Conservation (phyloP, 2,888 invertebrate genomes). For the Mythimna vitellina region DNA sequence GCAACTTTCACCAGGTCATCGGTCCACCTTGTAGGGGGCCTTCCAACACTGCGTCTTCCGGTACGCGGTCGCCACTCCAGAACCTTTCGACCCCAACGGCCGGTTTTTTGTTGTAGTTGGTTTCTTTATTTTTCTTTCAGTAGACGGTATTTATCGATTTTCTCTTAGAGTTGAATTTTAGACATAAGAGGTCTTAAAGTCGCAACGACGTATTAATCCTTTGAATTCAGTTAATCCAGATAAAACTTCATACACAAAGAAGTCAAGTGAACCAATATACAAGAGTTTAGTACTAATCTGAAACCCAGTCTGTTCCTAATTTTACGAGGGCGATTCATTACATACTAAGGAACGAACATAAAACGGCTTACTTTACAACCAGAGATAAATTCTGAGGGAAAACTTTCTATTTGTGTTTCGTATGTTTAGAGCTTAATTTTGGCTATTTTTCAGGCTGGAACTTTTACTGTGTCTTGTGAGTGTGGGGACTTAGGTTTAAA, state of each 20-base stretch:
- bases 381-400: conserved; percentile 21
- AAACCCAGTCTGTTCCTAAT: conserved; percentile 26
- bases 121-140: no score
- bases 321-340: conserved; percentile 47
- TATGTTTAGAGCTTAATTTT: background rate
- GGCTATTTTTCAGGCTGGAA: background rate
- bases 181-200: no score
- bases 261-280: conserved; percentile 10
- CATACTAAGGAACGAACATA: conserved; percentile 38
- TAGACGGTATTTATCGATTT: no score
- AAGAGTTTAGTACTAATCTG: conserved; percentile 45
- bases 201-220: no score
- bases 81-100: no score
- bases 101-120: no score
- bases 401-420: conserved; percentile 22
- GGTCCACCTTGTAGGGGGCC: no score
- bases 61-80: no score
- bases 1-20: no score
- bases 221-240: conserved; percentile 3
- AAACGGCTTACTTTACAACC: conserved; percentile 36
- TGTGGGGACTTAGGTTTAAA: no score
- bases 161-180: no score
- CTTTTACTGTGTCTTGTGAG: background rate
- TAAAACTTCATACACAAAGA: background rate
- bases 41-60: no score